Base-by-base conservation (phyloP, 2,113 vertebrate genomes). In the Rhineura floridana region DNA sequence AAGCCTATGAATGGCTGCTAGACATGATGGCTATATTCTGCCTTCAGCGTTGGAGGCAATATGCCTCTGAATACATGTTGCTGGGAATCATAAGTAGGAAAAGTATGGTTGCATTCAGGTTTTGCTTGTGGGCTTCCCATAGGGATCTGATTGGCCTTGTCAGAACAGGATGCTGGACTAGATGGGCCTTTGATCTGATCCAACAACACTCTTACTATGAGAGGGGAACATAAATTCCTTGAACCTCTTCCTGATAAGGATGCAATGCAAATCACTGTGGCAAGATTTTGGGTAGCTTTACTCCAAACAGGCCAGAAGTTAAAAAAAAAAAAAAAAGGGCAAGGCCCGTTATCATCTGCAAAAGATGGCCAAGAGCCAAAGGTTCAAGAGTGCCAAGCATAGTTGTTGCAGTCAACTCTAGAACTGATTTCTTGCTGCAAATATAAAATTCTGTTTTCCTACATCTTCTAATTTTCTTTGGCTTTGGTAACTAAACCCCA, bases 401-500 rank as follows among this genome's bases (percentile, higher is more conserved):
- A 62, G n/a, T 42, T 39, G 25, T 23, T 28, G 42, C 73, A 80
- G 39, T 81, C 81, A 63, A 63, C 46, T 55, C 62, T 46, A 81
- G 39, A 89, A 84, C 76, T 82, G 70, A 75, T 82, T 87, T 87
- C 50, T 87, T 44, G 48, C 42, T 81, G 30, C 39, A 73, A 48
- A 62, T 50, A 33, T 81, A 84, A 77, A 10, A 89, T 82, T 23
- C 21, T 62, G 46, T 48, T 89, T 90, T 81, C 81, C 62, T 69
- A 39, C 42, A 55, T 46, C 59, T 85, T 76, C 73, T 87, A 73
- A 90, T 72, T 76, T 84, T 80, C 59, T 50, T 79, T 83, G 55
- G 44, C 59, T 89, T 91, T 88, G 90, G 62, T 81, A 88, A 92
- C 75, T 0, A 84, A 90, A 76, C 42, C 80, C 39, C 73, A 65